Base-by-base conservation (phyloP, 2,888 invertebrate genomes). In the Rhamnusium bicolor region DNA sequence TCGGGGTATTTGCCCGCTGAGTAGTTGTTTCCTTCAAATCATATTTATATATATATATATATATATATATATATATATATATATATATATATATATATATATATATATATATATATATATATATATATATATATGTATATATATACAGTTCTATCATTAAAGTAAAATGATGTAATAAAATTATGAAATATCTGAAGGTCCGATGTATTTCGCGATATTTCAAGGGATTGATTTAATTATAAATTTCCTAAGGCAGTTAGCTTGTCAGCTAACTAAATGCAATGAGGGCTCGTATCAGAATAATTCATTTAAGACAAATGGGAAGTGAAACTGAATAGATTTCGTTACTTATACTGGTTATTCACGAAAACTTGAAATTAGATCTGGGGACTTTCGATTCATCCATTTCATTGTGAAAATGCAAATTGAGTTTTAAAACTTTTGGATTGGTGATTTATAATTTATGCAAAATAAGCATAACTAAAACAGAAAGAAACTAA, bases 301-400 rank as follows among this genome's bases (percentile, higher is more conserved):
- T 76, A 76, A 76, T 73, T 74, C 68, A 68, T 67, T 76, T 76
- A 74, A 74, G 72, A 74, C 72, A 76, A 76, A 76, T 74, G 74
- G 58, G 72, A 76, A 74, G 65, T 74, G 67, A 73, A 71, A 61
- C 61, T 61, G 40, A 21, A 73, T 65, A 71, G 69, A 74, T 71
- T 67, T 67, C 56, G 67, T 67, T 67, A 67, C 46, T 56, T 32
- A 29, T 16, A 18, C 61, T 19, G 19, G 61, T 47, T 61, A 61
- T 61, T 46, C 40, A 5, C 19, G 46, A 46, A 61, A 61, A 61
- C 46, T 61, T 61, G n/a, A n/a, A 61, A 61, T 61, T 46, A 40
- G 61, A 61, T 46, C 46, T 19, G 46, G 14, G 8, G 53, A 40
- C 40, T 40, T 40, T 40, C 40, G 40, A 40, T 40, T 40, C 40